These are phyloP conservation scores for Nomada hirtipes DNA, from an alignment of 2,888 invertebrate species.

Conservation along the genomic window DNA sequence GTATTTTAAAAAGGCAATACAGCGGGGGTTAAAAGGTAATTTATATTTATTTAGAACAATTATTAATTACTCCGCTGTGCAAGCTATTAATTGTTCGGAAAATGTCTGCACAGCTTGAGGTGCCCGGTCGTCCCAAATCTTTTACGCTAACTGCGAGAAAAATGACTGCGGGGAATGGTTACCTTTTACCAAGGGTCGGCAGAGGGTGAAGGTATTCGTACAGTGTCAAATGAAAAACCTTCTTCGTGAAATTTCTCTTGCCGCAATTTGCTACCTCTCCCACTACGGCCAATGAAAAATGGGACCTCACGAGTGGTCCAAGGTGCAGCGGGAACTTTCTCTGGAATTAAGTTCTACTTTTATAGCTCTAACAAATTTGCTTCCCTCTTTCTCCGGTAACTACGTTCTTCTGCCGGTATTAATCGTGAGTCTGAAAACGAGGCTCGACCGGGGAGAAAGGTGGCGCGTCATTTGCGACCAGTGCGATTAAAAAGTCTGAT, in stretches of 20 bases:
- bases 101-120: too few relatives aligned
- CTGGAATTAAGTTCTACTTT: constrained; percentile 7
- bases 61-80: too few relatives aligned
- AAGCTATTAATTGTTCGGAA: too few relatives aligned
- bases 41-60: too few relatives aligned
- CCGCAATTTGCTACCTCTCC: background rate
- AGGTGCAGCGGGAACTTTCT: background rate
- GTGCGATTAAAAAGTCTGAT: background rate
- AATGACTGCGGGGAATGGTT: background rate
- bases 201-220: background rate
- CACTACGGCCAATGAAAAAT: background rate
- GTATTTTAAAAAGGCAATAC: too few relatives aligned
- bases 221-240: background rate
- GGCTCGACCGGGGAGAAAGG: background rate
- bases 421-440: background rate
- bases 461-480: background rate
- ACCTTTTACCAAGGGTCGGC: background rate
- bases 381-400: background rate
- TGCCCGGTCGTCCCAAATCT: too few relatives aligned
- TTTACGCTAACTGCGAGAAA: too few relatives aligned
- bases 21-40: too few relatives aligned
- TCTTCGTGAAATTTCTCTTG: constrained; percentile 11
- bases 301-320: background rate
- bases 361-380: background rate
- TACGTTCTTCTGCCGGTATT: background rate